Evolutionary conservation across 2,797 vertebrate genomes (phyloP), one percentile per base, ranked within the genome.

Genomic region (Onychomys leucogaster): DNA sequence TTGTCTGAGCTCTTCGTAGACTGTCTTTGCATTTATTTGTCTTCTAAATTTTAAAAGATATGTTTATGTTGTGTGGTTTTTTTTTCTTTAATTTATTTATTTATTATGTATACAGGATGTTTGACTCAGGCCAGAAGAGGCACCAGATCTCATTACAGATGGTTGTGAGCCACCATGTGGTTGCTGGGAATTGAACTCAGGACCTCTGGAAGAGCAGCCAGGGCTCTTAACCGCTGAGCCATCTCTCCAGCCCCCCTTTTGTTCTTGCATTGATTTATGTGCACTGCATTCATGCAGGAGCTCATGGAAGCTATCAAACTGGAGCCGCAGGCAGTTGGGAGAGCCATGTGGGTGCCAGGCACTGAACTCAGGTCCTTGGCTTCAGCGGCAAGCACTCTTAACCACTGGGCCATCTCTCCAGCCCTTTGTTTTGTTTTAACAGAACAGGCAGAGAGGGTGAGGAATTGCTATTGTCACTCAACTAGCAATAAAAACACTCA

Each of bases 351-450:
- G 59, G 61, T 81, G 63, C 63, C 52, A 14, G 21, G 83, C 37
- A 52, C 12, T 69, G 83, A 86, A 69, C 46, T 37, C 83, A n/a
- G 46, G 7, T 34, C 43, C 43, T 69, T 25, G 9, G 19, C 11
- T 23, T 67, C 43, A n/a, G 7, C 2, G 0, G 63, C 21, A 49
- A 32, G 29, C 41, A 11, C 82, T 32, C 61, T 52, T 69, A 49
- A 52, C 61, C 29, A 67, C 11, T 21, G 27, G 13, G 32, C 63
- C 10, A 27, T 69, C 43, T 69, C 43, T 86, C 63, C 7, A 5
- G 43, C 46, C 83, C 63, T 85, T 85, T n/a, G 43, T n/a, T 61
- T 91, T 16, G 29, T 90, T 95, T 80, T 89, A 90, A 59, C 23
- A 16, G 19, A 75, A 57, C 10, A 46, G 34, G 29, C 37, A 25